Evolutionary conservation across 2,113 vertebrate genomes (phyloP).

Genomic region (Brachypodius melanocephalos): DNA sequence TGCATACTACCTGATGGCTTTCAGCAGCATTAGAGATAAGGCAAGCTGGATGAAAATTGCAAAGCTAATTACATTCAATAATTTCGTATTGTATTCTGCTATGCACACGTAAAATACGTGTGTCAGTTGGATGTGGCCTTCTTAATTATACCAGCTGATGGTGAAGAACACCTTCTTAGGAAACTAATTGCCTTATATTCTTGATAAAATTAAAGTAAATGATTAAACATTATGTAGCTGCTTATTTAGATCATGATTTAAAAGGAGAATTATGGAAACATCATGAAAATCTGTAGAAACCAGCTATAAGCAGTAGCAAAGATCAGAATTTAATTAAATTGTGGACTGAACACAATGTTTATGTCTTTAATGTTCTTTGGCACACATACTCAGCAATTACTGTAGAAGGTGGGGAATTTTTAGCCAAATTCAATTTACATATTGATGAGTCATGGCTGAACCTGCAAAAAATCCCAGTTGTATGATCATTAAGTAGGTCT

Average conservation of each 20-base stretch:
- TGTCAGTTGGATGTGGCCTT: not conserved
- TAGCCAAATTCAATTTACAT: not conserved
- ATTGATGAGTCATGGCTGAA: not conserved
- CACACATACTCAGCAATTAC: not conserved
- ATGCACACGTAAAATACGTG: not conserved
- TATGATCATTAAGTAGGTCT: fast-evolving
- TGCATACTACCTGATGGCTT: not conserved
- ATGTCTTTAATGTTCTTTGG: not conserved
- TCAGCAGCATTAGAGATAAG: not conserved
- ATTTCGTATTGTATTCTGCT: not conserved
- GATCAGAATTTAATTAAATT: not conserved
- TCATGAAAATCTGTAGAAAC: not conserved
- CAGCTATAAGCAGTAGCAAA: not conserved
- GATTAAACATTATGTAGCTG: not conserved
- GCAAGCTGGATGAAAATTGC: not conserved
- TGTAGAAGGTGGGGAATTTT: not conserved
- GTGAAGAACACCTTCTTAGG: not conserved
- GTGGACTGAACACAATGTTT: not conserved
- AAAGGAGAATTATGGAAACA: not conserved
- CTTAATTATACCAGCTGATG: not conserved
- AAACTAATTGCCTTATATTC: not conserved
- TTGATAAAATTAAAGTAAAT: not conserved
- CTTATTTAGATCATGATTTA: not conserved
- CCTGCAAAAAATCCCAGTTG: not conserved
- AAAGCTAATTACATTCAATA: not conserved